Conservation (phyloP, 2,888 invertebrate species). For the Gastracanthus pulcherrimus region DNA sequence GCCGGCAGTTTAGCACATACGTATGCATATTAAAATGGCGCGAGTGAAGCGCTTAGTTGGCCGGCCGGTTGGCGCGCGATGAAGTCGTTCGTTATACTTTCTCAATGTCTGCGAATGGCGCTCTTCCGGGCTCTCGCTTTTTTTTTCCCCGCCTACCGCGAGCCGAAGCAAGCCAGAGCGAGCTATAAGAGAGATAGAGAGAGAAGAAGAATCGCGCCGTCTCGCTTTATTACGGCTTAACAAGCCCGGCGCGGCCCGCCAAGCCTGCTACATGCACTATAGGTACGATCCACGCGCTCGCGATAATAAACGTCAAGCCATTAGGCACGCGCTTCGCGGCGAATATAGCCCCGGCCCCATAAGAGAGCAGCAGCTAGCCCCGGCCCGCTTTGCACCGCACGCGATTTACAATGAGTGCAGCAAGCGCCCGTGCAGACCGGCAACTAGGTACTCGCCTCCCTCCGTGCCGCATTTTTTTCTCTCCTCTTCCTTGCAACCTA, state of each 20-base stretch:
- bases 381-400: too few relatives aligned
- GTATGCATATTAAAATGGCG: too few relatives aligned
- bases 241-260: conserved; percentile 20
- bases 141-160: background rate
- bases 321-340: conserved; percentile 46
- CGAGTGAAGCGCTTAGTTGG: too few relatives aligned
- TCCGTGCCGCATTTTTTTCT: too few relatives aligned
- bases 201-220: background rate
- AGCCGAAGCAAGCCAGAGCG: too few relatives aligned
- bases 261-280: background rate
- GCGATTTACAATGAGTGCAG: conserved; percentile 20
- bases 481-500: too few relatives aligned
- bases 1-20: background rate
- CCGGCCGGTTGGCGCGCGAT: too few relatives aligned
- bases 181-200: background rate
- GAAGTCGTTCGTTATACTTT: conserved; percentile 53
- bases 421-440: too few relatives aligned
- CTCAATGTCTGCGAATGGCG: background rate
- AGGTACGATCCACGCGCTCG: conserved; percentile 26
- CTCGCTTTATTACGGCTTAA: conserved; percentile 27
- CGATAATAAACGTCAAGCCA: conserved; percentile 52
- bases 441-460: too few relatives aligned
- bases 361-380: too few relatives aligned
- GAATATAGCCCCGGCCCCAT: too few relatives aligned
- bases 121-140: conserved; percentile 1